Conservation (phyloP, 1,140 invertebrate genomes). For the Notospermus geniculatus region DNA sequence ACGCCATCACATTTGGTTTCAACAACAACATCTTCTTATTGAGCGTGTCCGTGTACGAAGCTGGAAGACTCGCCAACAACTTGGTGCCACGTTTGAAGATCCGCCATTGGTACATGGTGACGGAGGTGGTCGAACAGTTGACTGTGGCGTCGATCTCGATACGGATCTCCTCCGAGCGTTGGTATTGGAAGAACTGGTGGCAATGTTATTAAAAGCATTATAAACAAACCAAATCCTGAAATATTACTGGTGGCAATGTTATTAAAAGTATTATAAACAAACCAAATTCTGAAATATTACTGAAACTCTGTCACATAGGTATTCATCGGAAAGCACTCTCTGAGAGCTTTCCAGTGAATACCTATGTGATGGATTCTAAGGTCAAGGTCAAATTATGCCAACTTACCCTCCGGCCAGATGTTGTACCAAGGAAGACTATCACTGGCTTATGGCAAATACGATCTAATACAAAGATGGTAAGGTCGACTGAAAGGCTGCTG, state of each 20-base stretch:
- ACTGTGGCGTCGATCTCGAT: slow-evolving; percentile 16
- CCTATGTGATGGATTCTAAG: too few species aligned
- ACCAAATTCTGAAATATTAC: too few species aligned
- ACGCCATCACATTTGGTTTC: slow-evolving; percentile 16
- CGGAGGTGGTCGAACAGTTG: slow-evolving; percentile 11
- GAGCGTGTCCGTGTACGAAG: slow-evolving; percentile 1
- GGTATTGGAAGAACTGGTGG: not conserved
- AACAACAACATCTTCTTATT: slow-evolving; percentile 21
- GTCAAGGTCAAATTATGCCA: too few species aligned
- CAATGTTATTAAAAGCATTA: too few species aligned
- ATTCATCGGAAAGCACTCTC: too few species aligned
- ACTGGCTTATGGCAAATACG: slow-evolving; percentile 30
- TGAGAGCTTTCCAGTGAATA: too few species aligned
- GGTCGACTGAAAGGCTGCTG: slow-evolving; percentile 19
- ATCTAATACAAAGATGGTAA: slow-evolving; percentile 31
- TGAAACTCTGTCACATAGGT: too few species aligned
- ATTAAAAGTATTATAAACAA: too few species aligned
- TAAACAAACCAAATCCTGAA: too few species aligned
- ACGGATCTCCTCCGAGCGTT: slow-evolving; percentile 15
- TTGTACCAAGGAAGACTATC: not conserved
- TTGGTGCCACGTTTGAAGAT: not conserved
- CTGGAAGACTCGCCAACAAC: not conserved
- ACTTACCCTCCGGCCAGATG: too few species aligned
- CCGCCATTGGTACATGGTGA: slow-evolving; percentile 16
- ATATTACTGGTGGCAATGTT: too few species aligned